Evolutionary conservation across 2,113 vertebrate species (phyloP).

Genomic region (Dasyprocta punctata): DNA sequence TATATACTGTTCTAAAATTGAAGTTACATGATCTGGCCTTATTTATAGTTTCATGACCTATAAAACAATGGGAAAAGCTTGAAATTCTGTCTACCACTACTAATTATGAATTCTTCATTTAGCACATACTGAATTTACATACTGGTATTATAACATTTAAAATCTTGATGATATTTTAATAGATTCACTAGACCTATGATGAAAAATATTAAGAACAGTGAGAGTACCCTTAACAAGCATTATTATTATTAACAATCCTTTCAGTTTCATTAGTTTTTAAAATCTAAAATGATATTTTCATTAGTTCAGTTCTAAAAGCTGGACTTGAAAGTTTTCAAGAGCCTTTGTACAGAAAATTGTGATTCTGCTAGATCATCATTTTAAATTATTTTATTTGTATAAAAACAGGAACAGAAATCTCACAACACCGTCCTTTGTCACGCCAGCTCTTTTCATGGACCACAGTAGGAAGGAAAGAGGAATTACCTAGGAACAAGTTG

Average conservation of each 20-base stretch:
- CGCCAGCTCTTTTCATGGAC: neutral
- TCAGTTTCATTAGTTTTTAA: conserved; percentile 39
- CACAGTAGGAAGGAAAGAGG: neutral
- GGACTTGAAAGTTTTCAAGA: neutral
- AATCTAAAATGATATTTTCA: conserved; percentile 29
- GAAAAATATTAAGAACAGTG: neutral
- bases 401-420: neutral
- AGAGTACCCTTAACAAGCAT: neutral
- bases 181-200: neutral
- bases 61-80: conserved; percentile 50
- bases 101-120: conserved; percentile 50
- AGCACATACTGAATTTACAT: conserved; percentile 50
- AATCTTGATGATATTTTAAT: conserved; percentile 47
- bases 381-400: conserved; percentile 33
- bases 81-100: conserved; percentile 8
- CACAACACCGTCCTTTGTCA: neutral
- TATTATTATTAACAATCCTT: conserved; percentile 38
- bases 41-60: conserved; percentile 31
- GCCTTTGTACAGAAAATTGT: neutral
- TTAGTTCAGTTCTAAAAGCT: conserved; percentile 38
- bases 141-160: conserved; percentile 33
- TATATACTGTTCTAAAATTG: too few species aligned
- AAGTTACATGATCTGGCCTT: neutral
- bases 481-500: neutral
- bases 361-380: neutral